Evolutionary conservation across 2,888 invertebrate species (phyloP).

Genomic region (Anodontia alba): DNA sequence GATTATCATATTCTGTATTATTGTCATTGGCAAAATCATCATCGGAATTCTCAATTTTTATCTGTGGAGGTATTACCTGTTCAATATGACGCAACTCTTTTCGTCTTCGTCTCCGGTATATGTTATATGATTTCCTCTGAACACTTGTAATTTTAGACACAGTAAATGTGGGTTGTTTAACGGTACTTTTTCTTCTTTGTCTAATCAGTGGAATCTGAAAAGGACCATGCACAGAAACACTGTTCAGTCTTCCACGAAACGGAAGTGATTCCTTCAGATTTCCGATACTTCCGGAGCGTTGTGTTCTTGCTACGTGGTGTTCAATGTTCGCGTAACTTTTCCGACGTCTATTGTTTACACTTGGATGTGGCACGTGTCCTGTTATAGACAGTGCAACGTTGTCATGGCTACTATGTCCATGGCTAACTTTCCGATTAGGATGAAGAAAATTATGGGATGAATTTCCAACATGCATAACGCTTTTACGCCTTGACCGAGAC

Average conservation of each 20-base stretch:
- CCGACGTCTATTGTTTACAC: background rate
- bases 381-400: background rate
- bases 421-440: background rate
- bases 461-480: slow-evolving; percentile 1
- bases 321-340: slow-evolving; percentile 13
- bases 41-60: background rate
- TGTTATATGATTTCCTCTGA: background rate
- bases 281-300: background rate
- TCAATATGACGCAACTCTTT: background rate
- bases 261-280: background rate
- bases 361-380: background rate
- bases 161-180: background rate
- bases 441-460: background rate
- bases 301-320: background rate
- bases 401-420: background rate
- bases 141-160: slow-evolving; percentile 1
- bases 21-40: background rate
- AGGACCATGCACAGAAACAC: background rate
- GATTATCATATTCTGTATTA: background rate
- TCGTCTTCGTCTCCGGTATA: background rate
- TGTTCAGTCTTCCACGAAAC: background rate
- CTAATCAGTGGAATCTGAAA: background rate
- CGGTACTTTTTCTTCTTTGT: slow-evolving; percentile 6
- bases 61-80: background rate
- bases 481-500: background rate